Base-by-base conservation (phyloP, 2,888 invertebrate species). In the Lycocerus yunnanus region DNA sequence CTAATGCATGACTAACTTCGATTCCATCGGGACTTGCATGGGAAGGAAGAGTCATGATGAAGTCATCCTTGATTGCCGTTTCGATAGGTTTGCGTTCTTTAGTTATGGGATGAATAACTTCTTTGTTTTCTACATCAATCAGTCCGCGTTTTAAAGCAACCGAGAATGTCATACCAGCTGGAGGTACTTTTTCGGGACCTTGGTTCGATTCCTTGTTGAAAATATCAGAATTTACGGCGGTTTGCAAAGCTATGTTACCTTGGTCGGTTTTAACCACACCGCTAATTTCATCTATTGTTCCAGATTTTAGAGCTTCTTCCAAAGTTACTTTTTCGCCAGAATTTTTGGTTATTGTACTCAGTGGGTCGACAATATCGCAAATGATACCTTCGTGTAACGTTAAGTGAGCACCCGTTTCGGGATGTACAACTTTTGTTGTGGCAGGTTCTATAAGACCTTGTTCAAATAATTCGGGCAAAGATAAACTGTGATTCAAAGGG, bases 301-400 rank as follows among this genome's bases (percentile, higher is more conserved):
- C 92, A 73, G 88, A 90, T 77, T 91, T 90, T 74, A 97, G 92
- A 10, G 95, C 96, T 83, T 94, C 92, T 80, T 92, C 90, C 65
- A 98, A 86, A 0, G 95, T 94, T 21, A 96, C 89, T 77, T 89
- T 89, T 77, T 90, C 89, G 58, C 90, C 91, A 43, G 89, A 88
- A 1, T 92, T 91, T 81, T 91, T 90, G 27, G 87, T 88, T 70
- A 98, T 88, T 69, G 89, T 90, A 11, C 96, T 94, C 70, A 93
- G 87, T 0, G 95, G 93, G 88, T 98, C 95, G 68, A 97, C 91
- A 80, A 97, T 93, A 83, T 97, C 97, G 85, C 95, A 95, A 81
- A 94, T 91, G 68, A 97, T 94, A 20, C 97, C 95, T 89, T 97
- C 94, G 80, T 92, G 90, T 76, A 97, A 88, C 72, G 93, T 92